These are phyloP conservation scores for Phaedon cochleariae DNA, from an alignment of 2,888 invertebrate genomes.

Conservation along the genomic window DNA sequence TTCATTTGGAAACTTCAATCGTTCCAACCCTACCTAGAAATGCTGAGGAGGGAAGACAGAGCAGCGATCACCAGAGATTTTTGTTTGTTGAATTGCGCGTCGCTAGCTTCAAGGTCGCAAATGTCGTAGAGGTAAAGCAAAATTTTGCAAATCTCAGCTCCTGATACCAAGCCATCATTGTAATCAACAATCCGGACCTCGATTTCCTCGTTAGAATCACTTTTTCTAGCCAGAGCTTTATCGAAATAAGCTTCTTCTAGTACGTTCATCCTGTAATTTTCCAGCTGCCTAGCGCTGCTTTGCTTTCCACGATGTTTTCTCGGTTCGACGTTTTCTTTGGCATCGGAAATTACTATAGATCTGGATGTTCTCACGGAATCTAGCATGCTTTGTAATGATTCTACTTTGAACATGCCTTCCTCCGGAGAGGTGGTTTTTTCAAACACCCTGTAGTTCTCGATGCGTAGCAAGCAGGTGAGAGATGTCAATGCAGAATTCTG, in stretches of 20 bases:
- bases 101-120: conserved; percentile 55
- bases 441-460: conserved; percentile 40
- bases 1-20: too few species aligned
- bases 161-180: conserved; percentile 49
- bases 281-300: conserved; percentile 14
- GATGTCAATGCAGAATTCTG: conserved; percentile 51
- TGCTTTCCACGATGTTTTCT: conserved; percentile 5
- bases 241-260: conserved; percentile 53
- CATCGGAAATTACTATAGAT: conserved; percentile 34
- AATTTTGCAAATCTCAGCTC: conserved; percentile 62
- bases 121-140: conserved; percentile 63
- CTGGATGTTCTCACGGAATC: conserved; percentile 52
- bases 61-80: conserved; percentile 60
- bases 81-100: conserved; percentile 52
- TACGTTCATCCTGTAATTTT: conserved; percentile 40
- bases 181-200: conserved; percentile 42
- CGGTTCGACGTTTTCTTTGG: conserved; percentile 8
- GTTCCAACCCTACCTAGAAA: too few species aligned
- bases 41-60: conserved; percentile 54
- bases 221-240: too few species aligned
- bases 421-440: conserved; percentile 20
- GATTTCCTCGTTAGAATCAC: conserved; percentile 34
- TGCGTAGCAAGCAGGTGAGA: conserved; percentile 47
- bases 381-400: conserved; percentile 48
- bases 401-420: neutral